Conservation (phyloP, 2,797 vertebrate genomes). For the Brachymystax lenok region DNA sequence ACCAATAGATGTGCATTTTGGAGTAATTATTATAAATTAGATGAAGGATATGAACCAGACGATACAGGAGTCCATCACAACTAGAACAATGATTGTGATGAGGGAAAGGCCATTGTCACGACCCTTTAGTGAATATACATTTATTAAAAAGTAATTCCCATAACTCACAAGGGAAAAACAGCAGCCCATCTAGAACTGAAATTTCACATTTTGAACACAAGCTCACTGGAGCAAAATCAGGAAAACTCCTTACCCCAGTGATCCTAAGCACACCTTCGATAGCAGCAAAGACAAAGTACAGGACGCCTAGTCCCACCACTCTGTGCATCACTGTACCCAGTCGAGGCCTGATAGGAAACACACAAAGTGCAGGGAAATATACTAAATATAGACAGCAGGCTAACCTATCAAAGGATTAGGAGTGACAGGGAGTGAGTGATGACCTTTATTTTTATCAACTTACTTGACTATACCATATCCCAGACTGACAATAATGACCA, state of each 20-base stretch:
- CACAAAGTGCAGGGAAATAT: not conserved
- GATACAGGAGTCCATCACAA: conserved; percentile 79
- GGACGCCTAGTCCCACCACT: conserved; percentile 83
- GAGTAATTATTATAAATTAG: not conserved
- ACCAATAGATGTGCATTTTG: not conserved
- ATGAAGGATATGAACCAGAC: conserved; percentile 87
- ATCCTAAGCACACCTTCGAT: conserved; percentile 85
- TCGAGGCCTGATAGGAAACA: conserved; percentile 74
- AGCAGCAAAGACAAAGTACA: conserved; percentile 83
- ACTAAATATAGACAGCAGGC: not conserved
- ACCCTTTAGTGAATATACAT: conserved; percentile 63
- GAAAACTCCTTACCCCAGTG: conserved; percentile 77
- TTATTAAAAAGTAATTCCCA: not conserved
- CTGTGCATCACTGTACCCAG: conserved; percentile 87
- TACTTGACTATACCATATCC: conserved; percentile 93
- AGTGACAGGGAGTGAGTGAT: not conserved
- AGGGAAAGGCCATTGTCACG: conserved; percentile 76
- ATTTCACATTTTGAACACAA: not conserved
- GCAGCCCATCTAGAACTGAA: not conserved
- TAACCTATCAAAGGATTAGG: not conserved
- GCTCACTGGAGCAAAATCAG: not conserved
- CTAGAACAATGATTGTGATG: conserved; percentile 78
- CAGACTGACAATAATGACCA: conserved; percentile 88
- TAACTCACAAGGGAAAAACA: not conserved
- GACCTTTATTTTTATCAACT: conserved; percentile 39